Conservation (phyloP, 2,113 vertebrate genomes). For the Fukomys damarensis region DNA sequence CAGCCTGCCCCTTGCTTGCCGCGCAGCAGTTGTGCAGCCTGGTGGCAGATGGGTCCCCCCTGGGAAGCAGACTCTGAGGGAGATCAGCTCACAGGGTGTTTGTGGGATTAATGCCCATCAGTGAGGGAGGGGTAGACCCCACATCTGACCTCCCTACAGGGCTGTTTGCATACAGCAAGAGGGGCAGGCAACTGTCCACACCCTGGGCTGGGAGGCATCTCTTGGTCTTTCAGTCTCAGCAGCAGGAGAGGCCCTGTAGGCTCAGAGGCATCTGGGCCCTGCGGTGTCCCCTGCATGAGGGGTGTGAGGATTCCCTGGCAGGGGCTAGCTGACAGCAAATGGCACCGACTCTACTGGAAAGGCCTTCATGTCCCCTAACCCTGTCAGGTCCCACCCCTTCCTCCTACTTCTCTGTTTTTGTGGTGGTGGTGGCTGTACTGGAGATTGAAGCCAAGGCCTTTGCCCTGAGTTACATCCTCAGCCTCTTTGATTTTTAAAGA, state of each 20-base stretch:
- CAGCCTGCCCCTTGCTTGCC: neutral
- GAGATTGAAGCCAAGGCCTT: neutral
- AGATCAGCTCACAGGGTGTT: neutral
- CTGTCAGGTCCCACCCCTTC: neutral
- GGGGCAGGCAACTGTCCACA: neutral
- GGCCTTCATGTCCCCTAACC: neutral
- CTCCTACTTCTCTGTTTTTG: neutral
- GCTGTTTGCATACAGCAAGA: neutral
- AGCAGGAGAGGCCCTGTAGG: neutral
- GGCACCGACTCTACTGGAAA: neutral
- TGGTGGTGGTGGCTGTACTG: neutral
- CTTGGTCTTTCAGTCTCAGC: neutral
- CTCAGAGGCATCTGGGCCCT: neutral
- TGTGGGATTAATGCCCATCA: neutral
- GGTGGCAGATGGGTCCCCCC: neutral
- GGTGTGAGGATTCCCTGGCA: neutral
- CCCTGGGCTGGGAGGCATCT: neutral
- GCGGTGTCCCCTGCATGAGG: neutral
- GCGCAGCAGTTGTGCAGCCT: neutral
- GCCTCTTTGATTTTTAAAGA: neutral
- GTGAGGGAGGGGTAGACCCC: neutral
- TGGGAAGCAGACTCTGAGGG: neutral
- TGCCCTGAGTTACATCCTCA: neutral
- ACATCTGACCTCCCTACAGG: neutral
- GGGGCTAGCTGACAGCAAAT: neutral